Percentiles rank a stretch among this genome's conserved stretches.
These are phyloP conservation scores for Budorcas taxicolor DNA, from an alignment of 2,113 vertebrate genomes.

Conservation along the genomic window DNA sequence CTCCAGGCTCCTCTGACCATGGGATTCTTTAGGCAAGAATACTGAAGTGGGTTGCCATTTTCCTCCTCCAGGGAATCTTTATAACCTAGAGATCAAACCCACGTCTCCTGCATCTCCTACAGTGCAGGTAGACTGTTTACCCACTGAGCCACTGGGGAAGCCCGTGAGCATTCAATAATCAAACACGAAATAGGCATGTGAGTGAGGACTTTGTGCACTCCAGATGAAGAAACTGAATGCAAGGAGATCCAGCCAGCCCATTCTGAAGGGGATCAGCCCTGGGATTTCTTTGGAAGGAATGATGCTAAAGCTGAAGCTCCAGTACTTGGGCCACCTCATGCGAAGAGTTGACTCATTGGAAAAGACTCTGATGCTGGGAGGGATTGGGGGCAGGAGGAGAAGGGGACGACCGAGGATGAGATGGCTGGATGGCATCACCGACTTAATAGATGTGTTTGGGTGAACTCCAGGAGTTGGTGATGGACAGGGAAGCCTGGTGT, in stretches of 20 bases:
- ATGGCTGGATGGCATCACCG: too few species aligned
- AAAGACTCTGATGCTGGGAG: too few species aligned
- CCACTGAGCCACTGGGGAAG: fast-evolving
- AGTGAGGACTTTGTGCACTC: not conserved
- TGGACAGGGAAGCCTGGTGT: too few species aligned
- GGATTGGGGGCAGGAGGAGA: too few species aligned
- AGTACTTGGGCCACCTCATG: too few species aligned
- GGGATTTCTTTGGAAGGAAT: too few species aligned
- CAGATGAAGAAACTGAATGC: not conserved
- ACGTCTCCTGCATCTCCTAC: not conserved
- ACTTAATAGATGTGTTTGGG: too few species aligned
- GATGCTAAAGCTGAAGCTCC: too few species aligned
- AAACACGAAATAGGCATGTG: not conserved
- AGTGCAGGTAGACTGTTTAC: not conserved
- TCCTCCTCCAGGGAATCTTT: not conserved
- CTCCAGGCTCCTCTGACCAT: not conserved
- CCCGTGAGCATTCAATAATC: not conserved
- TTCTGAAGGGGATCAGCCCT: too few species aligned
- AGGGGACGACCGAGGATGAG: too few species aligned
- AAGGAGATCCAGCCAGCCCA: not conserved
- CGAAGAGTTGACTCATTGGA: too few species aligned
- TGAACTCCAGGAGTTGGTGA: too few species aligned
- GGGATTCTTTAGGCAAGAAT: not conserved
- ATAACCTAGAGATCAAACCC: not conserved
- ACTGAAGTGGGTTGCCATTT: not conserved